Base-by-base conservation (phyloP, 1,140 invertebrate genomes). In the Drosophila rufa region DNA sequence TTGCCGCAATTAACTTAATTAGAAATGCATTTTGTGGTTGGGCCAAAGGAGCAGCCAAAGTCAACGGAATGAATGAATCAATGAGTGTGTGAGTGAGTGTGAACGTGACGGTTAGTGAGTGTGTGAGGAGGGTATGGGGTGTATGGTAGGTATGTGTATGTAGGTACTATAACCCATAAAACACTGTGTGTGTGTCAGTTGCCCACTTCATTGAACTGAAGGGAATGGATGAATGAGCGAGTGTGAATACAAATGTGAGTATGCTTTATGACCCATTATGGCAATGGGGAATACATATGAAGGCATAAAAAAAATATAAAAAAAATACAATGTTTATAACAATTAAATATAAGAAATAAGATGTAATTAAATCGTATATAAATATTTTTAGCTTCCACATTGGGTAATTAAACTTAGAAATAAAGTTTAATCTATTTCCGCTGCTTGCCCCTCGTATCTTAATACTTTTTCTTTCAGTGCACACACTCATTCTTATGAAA, bases 1-100 rank as follows among this genome's bases (percentile, higher is more conserved):
- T 90, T 90, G 85, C 85, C 81, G 85, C 85, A 90, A 90, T 90
- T 90, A 90, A 90, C 79, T 90, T 90, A 90, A 90, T 90, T 90
- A 90, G 85, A 90, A 90, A 85, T 90, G 81, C 85, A 90, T 90
- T 90, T 75, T 65, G 73, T 70, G 85, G 69, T 73, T 60, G 67
- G 50, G 74, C 48, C 61, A 61, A 43, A 58, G 69, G 67, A 81
- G 73, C 58, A 80, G 65, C 43, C 78, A 82, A 48, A 79, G 62
- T 58, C 56, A 80, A 79, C 57, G 67, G 67, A 58, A 66, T 55
- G 71, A 47, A 65, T 79, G 48, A 65, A 60, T 58, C 55, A 53
- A 55, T 75, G 69, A 46, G 53, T 60, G 65, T 43, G 50, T 43
- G 51, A 42, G 69, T 59, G 53, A 45, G 69, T 58, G 66, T 27